phyloP scores from a whole-genome alignment of 2,888 invertebrate species.

The Nudaria mundana region DNA sequence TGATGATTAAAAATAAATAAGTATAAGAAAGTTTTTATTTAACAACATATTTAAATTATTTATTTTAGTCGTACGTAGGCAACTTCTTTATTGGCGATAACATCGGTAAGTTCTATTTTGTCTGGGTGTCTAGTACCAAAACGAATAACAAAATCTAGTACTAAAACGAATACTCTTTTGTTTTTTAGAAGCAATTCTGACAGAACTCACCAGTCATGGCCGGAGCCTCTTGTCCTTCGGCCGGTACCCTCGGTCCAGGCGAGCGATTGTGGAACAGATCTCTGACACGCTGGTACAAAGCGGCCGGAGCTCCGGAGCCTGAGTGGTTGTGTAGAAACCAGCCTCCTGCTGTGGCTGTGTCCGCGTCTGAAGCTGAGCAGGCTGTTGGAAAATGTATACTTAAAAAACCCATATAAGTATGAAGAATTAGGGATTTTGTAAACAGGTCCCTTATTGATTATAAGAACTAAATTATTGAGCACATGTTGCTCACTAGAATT shows the following conservation, averaged over 20 bases:
- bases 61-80: no score
- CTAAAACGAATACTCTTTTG: no score
- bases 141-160: no score
- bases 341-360: slow-evolving; percentile 73
- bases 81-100: no score
- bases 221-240: slow-evolving; percentile 72
- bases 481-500: no score
- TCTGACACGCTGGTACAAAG: slow-evolving; percentile 91
- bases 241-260: slow-evolving; percentile 67
- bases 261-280: slow-evolving; percentile 87
- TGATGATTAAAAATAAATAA: no score
- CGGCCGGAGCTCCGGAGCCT: slow-evolving; percentile 81
- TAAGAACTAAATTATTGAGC: no score
- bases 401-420: neutral
- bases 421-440: neutral
- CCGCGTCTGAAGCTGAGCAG: slow-evolving; percentile 79
- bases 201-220: slow-evolving; percentile 76
- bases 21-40: no score
- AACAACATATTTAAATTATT: no score
- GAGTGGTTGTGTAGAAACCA: slow-evolving; percentile 87
- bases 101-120: no score
- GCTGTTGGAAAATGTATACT: slow-evolving; percentile 41
- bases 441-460: neutral
- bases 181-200: no score
- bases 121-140: no score